These are phyloP conservation scores for Erythrocercus mccallii DNA, from an alignment of 2,113 vertebrate genomes.

Conservation along the genomic window DNA sequence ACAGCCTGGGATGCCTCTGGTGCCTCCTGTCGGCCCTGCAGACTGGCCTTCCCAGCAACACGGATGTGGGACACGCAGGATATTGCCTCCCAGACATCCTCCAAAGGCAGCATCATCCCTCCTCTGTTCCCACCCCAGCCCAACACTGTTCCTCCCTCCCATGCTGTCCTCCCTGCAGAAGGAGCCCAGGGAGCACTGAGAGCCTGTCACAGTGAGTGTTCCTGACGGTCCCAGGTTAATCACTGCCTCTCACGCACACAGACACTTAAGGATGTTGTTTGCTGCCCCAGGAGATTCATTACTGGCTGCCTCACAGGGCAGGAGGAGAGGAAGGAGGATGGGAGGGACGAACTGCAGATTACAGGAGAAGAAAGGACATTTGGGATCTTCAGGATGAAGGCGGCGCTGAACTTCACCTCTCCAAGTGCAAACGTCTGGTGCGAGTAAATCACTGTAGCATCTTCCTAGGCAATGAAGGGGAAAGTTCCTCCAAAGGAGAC, in stretches of 20 bases:
- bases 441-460: neutral
- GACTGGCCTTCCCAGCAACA: neutral
- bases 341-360: neutral
- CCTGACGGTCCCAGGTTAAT: neutral
- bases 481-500: neutral
- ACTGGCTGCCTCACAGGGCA: neutral
- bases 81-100: neutral
- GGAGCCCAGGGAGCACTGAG: neutral
- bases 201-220: neutral
- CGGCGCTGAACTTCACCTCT: neutral
- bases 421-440: neutral
- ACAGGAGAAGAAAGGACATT: neutral
- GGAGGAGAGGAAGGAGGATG: neutral
- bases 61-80: rapidly evolving
- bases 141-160: rapidly evolving
- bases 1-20: neutral
- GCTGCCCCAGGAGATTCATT: neutral
- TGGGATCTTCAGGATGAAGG: neutral
- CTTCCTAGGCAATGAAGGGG: neutral
- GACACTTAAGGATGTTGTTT: neutral
- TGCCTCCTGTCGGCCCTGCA: neutral
- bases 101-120: neutral
- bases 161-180: neutral
- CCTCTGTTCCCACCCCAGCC: neutral
- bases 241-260: rapidly evolving